Evolutionary conservation across 2,888 invertebrate genomes (phyloP).

Genomic region (Xestia sexstrigata): DNA sequence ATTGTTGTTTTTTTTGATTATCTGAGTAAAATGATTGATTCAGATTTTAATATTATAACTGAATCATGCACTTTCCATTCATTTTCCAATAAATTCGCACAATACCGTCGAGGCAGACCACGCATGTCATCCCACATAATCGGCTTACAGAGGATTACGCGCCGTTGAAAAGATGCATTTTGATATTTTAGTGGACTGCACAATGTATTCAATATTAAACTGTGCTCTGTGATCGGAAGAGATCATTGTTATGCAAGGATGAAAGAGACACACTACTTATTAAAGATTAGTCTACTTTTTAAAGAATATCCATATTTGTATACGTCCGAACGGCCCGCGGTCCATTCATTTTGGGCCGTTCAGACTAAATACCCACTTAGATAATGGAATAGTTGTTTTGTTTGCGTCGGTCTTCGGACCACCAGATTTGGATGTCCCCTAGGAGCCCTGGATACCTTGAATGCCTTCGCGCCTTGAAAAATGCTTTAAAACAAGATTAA

Average conservation of each 20-base stretch:
- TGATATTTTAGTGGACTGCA: slow-evolving; percentile 62
- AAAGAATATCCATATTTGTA: not conserved
- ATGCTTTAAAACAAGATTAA: too few relatives aligned
- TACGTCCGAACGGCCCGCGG: too few relatives aligned
- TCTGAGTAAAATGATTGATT: too few relatives aligned
- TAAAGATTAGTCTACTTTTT: not conserved
- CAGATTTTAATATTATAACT: too few relatives aligned
- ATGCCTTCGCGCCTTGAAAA: too few relatives aligned
- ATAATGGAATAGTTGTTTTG: not conserved
- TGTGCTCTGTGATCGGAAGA: slow-evolving; percentile 12
- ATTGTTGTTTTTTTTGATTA: too few relatives aligned
- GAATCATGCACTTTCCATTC: slow-evolving; percentile 22
- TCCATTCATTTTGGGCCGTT: too few relatives aligned
- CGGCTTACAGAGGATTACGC: slow-evolving; percentile 66
- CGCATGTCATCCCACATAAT: slow-evolving; percentile 65
- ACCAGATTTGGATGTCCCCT: not conserved
- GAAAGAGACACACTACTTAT: not conserved
- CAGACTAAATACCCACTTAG: too few relatives aligned
- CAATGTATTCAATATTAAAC: slow-evolving; percentile 36
- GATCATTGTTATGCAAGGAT: slow-evolving; percentile 27
- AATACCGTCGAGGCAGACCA: slow-evolving; percentile 18
- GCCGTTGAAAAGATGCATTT: slow-evolving; percentile 69
- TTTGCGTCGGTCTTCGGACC: not conserved
- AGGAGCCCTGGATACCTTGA: not conserved
- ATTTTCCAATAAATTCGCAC: slow-evolving; percentile 32